These are phyloP conservation scores for Pelodiscus sinensis DNA, from an alignment of 2,113 vertebrate species.

Conservation along the genomic window DNA sequence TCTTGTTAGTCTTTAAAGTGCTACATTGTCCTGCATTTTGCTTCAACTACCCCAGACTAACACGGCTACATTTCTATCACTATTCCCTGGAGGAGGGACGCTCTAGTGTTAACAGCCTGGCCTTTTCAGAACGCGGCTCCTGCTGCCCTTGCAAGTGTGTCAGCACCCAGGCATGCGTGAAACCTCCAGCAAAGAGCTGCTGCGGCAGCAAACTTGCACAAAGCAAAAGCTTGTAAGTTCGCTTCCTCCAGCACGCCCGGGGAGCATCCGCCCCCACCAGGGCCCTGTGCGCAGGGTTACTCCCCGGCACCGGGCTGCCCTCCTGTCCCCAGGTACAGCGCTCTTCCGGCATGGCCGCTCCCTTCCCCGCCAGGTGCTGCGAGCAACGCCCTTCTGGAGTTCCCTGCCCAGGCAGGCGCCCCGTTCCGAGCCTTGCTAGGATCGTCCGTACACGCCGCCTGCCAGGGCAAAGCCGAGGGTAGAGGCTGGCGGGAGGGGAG, in stretches of 20 bases:
- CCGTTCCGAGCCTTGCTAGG: not conserved
- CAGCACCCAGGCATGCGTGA: not conserved
- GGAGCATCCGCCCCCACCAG: slow-evolving; percentile 5
- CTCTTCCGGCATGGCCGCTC: not conserved
- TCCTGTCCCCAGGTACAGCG: not conserved
- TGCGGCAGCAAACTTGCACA: not conserved
- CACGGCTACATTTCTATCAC: too few species aligned
- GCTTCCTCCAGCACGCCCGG: not conserved
- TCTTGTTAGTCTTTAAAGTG: too few species aligned
- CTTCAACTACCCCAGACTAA: too few species aligned
- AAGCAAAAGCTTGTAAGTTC: not conserved
- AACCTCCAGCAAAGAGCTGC: not conserved
- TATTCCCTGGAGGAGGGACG: not conserved
- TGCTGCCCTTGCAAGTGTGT: not conserved
- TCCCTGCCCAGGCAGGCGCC: slow-evolving; percentile 16
- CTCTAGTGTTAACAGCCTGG: not conserved
- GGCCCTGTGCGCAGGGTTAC: slow-evolving; percentile 28
- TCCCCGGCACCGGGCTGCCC: too few species aligned
- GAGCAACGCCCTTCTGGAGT: not conserved
- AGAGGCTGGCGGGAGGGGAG: not conserved
- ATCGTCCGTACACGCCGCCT: not conserved
- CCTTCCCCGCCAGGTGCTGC: not conserved
- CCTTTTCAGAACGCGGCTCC: not conserved
- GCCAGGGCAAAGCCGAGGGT: not conserved
- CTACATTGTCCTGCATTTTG: too few species aligned